Evolutionary conservation across 2,888 invertebrate genomes (phyloP).

Genomic region (Hypomecis atomaria): DNA sequence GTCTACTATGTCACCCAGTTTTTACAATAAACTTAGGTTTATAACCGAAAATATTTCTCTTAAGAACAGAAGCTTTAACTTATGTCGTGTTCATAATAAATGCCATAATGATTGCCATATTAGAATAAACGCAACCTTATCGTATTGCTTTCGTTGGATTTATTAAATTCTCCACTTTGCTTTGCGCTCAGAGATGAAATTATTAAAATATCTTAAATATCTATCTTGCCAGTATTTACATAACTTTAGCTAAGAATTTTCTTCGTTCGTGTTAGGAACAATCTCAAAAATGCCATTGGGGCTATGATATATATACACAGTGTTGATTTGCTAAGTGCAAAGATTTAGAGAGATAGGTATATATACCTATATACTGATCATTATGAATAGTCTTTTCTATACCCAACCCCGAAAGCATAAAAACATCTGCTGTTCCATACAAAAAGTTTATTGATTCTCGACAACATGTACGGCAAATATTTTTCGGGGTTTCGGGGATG

Average conservation of each 20-base stretch:
- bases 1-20: too few relatives aligned
- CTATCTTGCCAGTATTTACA: background rate
- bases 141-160: background rate
- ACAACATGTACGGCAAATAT: too few relatives aligned
- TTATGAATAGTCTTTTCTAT: too few relatives aligned
- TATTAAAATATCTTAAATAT: background rate
- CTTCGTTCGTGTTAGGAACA: background rate
- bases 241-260: background rate
- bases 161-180: background rate
- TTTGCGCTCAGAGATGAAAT: background rate
- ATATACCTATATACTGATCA: too few relatives aligned
- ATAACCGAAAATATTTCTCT: constrained; percentile 53
- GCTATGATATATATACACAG: too few relatives aligned
- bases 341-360: too few relatives aligned
- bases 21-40: constrained; percentile 42
- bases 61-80: constrained; percentile 71
- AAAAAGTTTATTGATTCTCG: too few relatives aligned
- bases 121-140: constrained; percentile 42
- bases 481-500: too few relatives aligned
- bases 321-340: too few relatives aligned
- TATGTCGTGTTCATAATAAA: constrained; percentile 65
- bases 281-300: too few relatives aligned
- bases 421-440: too few relatives aligned
- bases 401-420: too few relatives aligned
- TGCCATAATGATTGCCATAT: constrained; percentile 74